Conservation (phyloP, 2,797 vertebrate species). For the Molossus alvarezi region DNA sequence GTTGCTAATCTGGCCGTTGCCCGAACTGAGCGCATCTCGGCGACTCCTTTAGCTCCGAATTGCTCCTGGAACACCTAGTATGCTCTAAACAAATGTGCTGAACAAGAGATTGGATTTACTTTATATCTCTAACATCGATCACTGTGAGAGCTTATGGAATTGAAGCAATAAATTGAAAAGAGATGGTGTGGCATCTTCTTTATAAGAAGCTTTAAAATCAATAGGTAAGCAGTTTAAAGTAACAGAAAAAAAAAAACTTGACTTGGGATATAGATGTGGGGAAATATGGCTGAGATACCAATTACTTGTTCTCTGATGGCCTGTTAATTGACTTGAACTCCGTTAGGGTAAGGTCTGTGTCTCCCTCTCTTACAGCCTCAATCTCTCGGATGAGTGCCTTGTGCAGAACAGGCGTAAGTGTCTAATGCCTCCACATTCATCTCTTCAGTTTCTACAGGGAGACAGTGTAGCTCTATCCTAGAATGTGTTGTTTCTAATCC, state of each 20-base stretch:
- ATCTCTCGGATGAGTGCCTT: background rate
- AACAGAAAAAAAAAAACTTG: background rate
- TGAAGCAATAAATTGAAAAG: constrained; percentile 19
- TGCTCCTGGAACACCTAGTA: background rate
- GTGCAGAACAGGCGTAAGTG: background rate
- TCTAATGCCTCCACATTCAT: background rate
- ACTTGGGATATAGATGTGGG: background rate
- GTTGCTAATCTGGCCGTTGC: background rate
- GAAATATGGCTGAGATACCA: background rate
- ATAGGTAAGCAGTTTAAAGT: constrained; percentile 29
- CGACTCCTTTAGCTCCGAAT: background rate
- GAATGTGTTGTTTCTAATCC: background rate
- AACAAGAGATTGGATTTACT: background rate
- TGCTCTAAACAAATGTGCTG: background rate
- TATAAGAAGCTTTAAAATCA: background rate
- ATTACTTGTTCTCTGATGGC: background rate
- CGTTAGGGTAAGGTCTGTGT: background rate
- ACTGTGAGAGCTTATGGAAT: constrained; percentile 23
- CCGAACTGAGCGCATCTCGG: background rate
- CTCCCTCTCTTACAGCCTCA: background rate
- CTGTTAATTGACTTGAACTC: background rate
- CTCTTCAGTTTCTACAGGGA: background rate
- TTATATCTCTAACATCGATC: constrained; percentile 10
- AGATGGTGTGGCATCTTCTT: background rate
- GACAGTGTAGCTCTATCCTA: background rate